Base-by-base conservation (phyloP, 2,113 vertebrate species). In the Oncorhynchus keta region DNA sequence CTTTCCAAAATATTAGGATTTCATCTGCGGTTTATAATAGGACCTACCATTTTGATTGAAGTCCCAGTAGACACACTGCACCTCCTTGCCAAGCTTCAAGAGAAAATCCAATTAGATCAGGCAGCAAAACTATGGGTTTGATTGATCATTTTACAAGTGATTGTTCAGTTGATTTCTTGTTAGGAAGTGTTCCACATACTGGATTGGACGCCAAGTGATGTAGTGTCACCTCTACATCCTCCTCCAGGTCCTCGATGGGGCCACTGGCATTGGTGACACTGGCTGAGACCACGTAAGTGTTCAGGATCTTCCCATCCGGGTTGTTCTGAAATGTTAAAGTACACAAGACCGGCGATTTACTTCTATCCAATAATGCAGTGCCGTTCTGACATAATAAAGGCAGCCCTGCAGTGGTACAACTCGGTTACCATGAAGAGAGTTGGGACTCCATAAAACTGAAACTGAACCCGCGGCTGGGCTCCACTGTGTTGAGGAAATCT, bases 51-150 rank as follows among this genome's bases (percentile, higher is more conserved):
- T 94, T 85, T 89, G 92, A 71, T 78, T 87, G 66, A 95, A 95
- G 91, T 98, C 94, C 97, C 97, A 97, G 90, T 95, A 99, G 3
- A 92, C 93, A 1, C 95, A 97, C 74, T 90, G 79, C 61, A 94
- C 87, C 0, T 84, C 87, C 1, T 84, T 79, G 18, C 87, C 62
- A 5, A 74, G 85, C 96, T 98, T 85, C 28, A 84, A 84, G 79
- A 70, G 11, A 24, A 72, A 76, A 51, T 73, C 5, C 35, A 1
- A 65, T 35, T 39, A 5, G 4, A 80, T 59, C 18, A 76, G 5
- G 11, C 22, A 16, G 4, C 69, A n/a, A 14, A 71, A 71, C 2
- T 24, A n/a, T 7, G 49, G 13, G 22, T 28, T 45, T 11, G 5
- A 16, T 68, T 1, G 28, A 3, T 57, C n/a, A 18, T 66, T 18